Evolutionary conservation across 2,113 vertebrate species (phyloP), one percentile per base, ranked within the genome.

Genomic region (Sciurus niger): DNA sequence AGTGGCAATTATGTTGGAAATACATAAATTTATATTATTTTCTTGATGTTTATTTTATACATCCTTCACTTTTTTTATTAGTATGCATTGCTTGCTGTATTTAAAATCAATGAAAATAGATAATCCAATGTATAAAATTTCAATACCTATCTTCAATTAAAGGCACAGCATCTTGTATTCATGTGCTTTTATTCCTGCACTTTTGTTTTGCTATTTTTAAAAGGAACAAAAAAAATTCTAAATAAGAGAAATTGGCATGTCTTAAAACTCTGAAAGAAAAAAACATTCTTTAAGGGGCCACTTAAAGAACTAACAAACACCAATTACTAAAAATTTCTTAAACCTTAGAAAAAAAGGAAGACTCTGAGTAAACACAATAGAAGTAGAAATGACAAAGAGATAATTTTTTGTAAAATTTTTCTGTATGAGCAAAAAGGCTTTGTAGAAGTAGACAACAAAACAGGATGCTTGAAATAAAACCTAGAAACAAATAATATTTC

Each of bases 291-390:
- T 1, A 70, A 20, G n/a, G 25, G 3, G 2, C 0, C 28, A 85
- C 58, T 95, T 93, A 95, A 86, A 91, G n/a, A 89, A 84, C 96
- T 55, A 83, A 87, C 93, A 32, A 76, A 85, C 77, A 84, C 22
- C 58, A 90, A 84, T 82, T 67, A 46, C 12, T 53, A 60, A 84
- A 6, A 84, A 60, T 72, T 73, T n/a, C 28, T 58, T 6, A 32
- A 93, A 60, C 2, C 9, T 48, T 40, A 91, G 14, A 70, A 82
- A 65, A 77, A 77, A 70, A 72, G 2, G 8, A 20, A 91, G 46
- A 5, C 13, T 68, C 8, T 65, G 4, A 78, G 7, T 14, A 24
- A 20, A 77, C 12, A 89, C 60, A 94, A 17, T 67, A 37, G 46
- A 46, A 37, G 2, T 34, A 34, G 32, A 60, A 48, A 93, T 85